Evolutionary conservation across 2,113 vertebrate genomes (phyloP).

Genomic region (Himantopus leucocephalus): DNA sequence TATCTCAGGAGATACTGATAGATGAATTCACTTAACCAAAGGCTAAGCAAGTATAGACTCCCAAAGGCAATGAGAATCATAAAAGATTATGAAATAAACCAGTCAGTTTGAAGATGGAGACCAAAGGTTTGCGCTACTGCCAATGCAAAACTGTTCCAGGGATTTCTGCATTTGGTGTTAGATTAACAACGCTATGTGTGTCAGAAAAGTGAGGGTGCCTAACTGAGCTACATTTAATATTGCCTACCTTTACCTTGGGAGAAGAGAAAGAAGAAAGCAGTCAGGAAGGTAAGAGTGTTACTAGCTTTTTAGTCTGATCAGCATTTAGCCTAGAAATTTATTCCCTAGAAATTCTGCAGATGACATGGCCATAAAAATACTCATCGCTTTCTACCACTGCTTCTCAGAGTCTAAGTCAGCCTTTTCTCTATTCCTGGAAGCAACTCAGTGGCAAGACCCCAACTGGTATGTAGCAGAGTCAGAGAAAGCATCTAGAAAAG

Average conservation of each 20-base stretch:
- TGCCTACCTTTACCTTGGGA: background rate
- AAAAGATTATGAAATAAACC: background rate
- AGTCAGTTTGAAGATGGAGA: background rate
- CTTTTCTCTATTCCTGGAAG: background rate
- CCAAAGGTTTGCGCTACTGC: background rate
- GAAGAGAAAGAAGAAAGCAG: background rate
- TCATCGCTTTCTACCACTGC: background rate
- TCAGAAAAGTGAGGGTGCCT: background rate
- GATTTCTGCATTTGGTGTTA: background rate
- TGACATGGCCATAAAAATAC: background rate
- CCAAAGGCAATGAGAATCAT: background rate
- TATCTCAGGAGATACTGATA: background rate
- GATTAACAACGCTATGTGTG: background rate
- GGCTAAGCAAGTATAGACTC: background rate
- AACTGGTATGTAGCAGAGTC: background rate
- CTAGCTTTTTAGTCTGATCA: background rate
- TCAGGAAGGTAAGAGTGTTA: background rate
- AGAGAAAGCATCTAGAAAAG: background rate
- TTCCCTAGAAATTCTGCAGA: background rate
- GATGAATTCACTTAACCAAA: background rate
- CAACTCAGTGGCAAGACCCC: background rate
- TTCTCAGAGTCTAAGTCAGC: background rate
- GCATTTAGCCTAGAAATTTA: background rate
- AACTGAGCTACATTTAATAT: background rate
- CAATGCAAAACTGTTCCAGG: background rate